Evolutionary conservation across 2,888 invertebrate species (phyloP).

Genomic region (Drosophila multiciliata): DNA sequence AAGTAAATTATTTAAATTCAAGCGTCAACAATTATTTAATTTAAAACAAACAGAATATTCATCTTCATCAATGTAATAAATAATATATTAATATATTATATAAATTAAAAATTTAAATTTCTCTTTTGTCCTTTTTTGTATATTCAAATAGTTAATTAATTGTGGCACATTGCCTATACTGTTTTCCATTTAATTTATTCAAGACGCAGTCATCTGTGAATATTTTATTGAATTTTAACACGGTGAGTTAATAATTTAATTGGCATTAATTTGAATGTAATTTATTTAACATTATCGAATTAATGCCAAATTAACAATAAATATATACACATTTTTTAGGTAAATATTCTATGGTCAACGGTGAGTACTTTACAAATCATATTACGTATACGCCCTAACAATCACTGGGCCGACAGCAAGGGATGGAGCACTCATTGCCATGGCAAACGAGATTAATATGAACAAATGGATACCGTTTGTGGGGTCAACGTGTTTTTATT

Average conservation of each 20-base stretch:
- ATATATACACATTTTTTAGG: constrained; percentile 12
- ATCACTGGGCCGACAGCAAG: background rate
- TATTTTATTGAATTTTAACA: constrained; percentile 27
- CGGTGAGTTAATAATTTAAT: constrained; percentile 43
- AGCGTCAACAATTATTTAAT: too few species aligned
- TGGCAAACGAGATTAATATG: constrained; percentile 49
- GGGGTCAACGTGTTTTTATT: constrained; percentile 67
- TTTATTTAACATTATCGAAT: constrained; percentile 29
- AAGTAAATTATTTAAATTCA: background rate
- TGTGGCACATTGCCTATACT: constrained; percentile 11
- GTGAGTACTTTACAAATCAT: background rate
- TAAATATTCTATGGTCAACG: constrained; percentile 1
- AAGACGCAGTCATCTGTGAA: constrained; percentile 32
- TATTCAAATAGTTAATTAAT: constrained; percentile 18
- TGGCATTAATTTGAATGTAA: constrained; percentile 44
- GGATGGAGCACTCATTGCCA: constrained; percentile 2
- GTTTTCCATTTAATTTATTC: constrained; percentile 23
- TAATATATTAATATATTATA: too few species aligned
- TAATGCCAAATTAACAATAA: constrained; percentile 36
- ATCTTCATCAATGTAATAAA: background rate
- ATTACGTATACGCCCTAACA: constrained; percentile 13
- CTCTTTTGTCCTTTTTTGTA: background rate
- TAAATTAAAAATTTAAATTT: too few species aligned
- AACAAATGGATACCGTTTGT: constrained; percentile 47
- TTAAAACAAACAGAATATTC: too few species aligned